A percentile compares a stretch with the other conserved stretches of the same genome.
Evolutionary conservation across 2,888 invertebrate genomes (phyloP).

Genomic region (Cartodere bifasciata): DNA sequence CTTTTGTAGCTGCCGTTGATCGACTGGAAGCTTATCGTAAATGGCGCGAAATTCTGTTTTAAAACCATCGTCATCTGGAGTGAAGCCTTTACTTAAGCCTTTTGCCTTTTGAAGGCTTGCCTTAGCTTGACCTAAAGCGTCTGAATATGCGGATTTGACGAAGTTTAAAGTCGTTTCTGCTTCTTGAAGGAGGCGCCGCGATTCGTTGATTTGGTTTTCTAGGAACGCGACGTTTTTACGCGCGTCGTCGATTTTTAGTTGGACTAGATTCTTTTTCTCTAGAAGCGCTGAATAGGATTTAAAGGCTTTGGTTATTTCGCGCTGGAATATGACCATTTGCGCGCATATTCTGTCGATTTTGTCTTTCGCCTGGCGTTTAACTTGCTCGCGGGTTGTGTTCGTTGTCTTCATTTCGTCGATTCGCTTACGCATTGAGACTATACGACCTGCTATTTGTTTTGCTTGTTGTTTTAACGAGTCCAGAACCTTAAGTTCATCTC

Average conservation of each 20-base stretch:
- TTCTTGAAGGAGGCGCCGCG: slow-evolving; percentile 22
- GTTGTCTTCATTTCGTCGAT: slow-evolving; percentile 17
- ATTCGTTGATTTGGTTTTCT: slow-evolving; percentile 28
- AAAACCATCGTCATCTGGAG: slow-evolving; percentile 45
- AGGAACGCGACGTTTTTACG: slow-evolving; percentile 22
- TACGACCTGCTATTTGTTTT: slow-evolving; percentile 19
- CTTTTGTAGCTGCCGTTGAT: slow-evolving; percentile 41
- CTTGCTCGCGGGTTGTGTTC: slow-evolving; percentile 19
- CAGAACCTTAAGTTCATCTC: slow-evolving; percentile 19
- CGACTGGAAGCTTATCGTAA: slow-evolving; percentile 42
- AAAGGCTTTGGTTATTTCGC: slow-evolving; percentile 15
- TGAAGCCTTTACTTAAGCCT: slow-evolving; percentile 38
- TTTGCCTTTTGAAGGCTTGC: slow-evolving; percentile 42
- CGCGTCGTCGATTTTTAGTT: slow-evolving; percentile 21
- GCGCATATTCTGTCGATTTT: no score
- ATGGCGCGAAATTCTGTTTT: slow-evolving; percentile 35
- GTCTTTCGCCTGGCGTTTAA: slow-evolving; percentile 24
- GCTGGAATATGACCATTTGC: slow-evolving; percentile 24
- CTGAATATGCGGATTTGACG: slow-evolving; percentile 25
- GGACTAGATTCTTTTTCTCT: slow-evolving; percentile 20
- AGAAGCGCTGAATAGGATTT: slow-evolving; percentile 19
- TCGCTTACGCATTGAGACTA: slow-evolving; percentile 16
- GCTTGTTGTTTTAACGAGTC: slow-evolving; percentile 17
- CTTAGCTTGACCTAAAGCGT: slow-evolving; percentile 34
- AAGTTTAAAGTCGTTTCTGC: slow-evolving; percentile 28